These are phyloP conservation scores for Cerastis rubricosa DNA, from an alignment of 2,888 invertebrate genomes.

Conservation along the genomic window DNA sequence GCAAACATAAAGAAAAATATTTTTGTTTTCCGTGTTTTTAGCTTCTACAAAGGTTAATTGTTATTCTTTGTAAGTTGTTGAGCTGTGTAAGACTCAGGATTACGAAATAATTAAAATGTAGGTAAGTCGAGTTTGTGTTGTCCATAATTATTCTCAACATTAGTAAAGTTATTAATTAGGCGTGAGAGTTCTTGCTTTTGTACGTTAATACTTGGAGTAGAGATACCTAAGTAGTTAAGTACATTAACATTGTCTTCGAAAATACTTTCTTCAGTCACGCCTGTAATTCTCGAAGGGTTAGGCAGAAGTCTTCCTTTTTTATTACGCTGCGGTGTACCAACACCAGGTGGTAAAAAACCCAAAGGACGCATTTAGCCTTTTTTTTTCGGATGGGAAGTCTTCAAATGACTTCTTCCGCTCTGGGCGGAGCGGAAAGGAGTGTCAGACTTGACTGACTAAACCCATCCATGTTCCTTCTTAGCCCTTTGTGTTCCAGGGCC, in stretches of 20 bases:
- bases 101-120: conserved; percentile 11
- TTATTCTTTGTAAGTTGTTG: conserved; percentile 30
- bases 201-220: neutral
- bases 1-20: neutral
- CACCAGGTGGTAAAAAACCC: neutral
- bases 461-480: too few relatives aligned
- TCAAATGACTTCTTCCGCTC: too few relatives aligned
- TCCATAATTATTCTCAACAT: neutral
- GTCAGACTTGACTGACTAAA: too few relatives aligned
- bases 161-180: neutral
- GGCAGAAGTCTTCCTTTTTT: neutral
- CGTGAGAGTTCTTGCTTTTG: conserved; percentile 3
- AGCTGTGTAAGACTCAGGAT: neutral
- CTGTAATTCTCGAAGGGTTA: neutral
- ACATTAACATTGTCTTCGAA: neutral
- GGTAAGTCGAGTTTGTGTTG: neutral
- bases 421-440: too few relatives aligned
- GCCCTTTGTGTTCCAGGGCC: too few relatives aligned
- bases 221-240: neutral
- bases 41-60: conserved; percentile 9
- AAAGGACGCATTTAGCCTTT: neutral
- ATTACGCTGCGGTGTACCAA: neutral
- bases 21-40: conserved; percentile 1
- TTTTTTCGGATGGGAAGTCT: too few relatives aligned
- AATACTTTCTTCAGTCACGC: neutral